A percentile compares a stretch with the other conserved stretches of the same genome.
These are phyloP conservation scores for Lithobates sylvaticus DNA, from an alignment of 2,797 vertebrate genomes.

Conservation along the genomic window DNA sequence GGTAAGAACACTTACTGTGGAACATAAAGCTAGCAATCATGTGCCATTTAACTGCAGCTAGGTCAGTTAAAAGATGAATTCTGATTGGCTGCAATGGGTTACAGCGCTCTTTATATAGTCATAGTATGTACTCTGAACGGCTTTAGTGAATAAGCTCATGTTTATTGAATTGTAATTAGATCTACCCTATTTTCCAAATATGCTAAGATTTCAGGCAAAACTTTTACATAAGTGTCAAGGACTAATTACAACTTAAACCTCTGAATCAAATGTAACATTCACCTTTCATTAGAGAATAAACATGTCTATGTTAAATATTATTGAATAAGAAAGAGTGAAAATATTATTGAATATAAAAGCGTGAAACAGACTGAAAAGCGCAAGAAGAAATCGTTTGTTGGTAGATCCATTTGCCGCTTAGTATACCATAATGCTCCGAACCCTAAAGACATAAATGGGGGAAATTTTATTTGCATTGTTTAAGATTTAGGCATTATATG, in stretches of 20 bases:
- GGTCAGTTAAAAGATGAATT: not conserved
- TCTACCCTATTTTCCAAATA: not conserved
- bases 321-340: too few relatives aligned
- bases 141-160: not conserved
- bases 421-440: slow-evolving; percentile 27
- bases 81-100: too few relatives aligned
- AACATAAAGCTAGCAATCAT: too few relatives aligned
- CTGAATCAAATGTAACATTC: not conserved
- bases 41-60: not conserved
- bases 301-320: not conserved
- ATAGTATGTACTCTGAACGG: not conserved
- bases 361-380: too few relatives aligned
- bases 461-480: not conserved
- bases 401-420: not conserved
- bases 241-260: too few relatives aligned
- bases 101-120: too few relatives aligned
- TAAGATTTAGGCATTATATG: not conserved
- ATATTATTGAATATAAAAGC: too few relatives aligned
- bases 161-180: not conserved
- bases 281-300: not conserved
- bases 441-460: slow-evolving; percentile 24
- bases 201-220: not conserved
- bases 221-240: not conserved
- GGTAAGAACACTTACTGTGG: too few relatives aligned
- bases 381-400: not conserved